These are phyloP conservation scores for Therioaphis trifolii DNA, from an alignment of 2,888 invertebrate genomes.

Conservation along the genomic window DNA sequence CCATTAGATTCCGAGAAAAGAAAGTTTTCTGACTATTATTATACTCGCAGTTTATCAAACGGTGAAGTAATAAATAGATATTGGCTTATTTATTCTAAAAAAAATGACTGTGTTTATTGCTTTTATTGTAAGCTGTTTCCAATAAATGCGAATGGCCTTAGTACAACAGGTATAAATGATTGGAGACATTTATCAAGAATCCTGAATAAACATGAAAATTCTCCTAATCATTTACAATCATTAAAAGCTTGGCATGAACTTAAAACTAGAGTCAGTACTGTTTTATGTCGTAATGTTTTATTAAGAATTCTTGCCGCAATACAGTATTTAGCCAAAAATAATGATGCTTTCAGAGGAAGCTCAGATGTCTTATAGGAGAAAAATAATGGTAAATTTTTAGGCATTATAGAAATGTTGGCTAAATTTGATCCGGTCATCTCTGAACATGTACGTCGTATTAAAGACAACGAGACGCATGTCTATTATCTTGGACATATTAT, in stretches of 20 bases:
- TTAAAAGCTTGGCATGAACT: background rate
- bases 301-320: background rate
- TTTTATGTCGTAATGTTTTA: background rate
- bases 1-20: constrained; percentile 26
- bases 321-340: background rate
- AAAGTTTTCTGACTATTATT: constrained; percentile 16
- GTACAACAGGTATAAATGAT: background rate
- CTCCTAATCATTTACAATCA: background rate
- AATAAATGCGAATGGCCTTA: too few relatives aligned
- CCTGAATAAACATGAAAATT: background rate
- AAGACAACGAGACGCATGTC: too few relatives aligned
- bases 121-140: too few relatives aligned
- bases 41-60: background rate
- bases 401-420: background rate
- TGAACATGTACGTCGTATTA: too few relatives aligned
- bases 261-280: background rate
- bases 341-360: background rate
- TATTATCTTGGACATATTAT: too few relatives aligned
- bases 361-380: background rate
- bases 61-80: background rate
- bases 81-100: constrained; percentile 21
- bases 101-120: too few relatives aligned
- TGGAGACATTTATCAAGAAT: background rate
- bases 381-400: background rate
- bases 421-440: too few relatives aligned